Percentiles rank a stretch among this genome's conserved stretches.
These are phyloP conservation scores for Nymphalis c-album DNA, from an alignment of 2,888 invertebrate genomes.

Conservation along the genomic window DNA sequence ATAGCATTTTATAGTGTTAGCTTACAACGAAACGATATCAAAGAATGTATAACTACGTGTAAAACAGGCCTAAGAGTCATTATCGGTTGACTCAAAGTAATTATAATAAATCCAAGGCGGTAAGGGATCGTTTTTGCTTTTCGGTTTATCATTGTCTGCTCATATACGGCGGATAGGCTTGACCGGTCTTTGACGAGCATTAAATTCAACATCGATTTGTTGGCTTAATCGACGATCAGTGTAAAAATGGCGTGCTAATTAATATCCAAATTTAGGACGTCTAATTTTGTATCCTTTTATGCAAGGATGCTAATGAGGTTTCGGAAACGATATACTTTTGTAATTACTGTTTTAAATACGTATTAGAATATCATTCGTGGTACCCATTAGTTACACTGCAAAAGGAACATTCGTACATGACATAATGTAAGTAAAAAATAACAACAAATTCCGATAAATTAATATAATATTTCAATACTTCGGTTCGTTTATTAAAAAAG, in stretches of 20 bases:
- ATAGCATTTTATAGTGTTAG: neutral
- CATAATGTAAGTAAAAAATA: too few relatives aligned
- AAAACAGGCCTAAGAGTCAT: slow-evolving; percentile 28
- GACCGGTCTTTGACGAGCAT: slow-evolving; percentile 20
- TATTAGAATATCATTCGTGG: neutral
- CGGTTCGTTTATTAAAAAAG: too few relatives aligned
- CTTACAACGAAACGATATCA: slow-evolving; percentile 4
- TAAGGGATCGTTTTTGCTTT: slow-evolving; percentile 37
- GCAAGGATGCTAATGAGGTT: neutral
- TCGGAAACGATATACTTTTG: neutral
- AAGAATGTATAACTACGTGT: slow-evolving; percentile 13
- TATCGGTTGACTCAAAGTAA: slow-evolving; percentile 39
- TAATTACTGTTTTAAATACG: neutral
- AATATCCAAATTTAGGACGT: slow-evolving; percentile 13
- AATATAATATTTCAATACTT: too few relatives aligned
- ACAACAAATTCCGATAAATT: too few relatives aligned
- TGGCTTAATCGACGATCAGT: slow-evolving; percentile 25
- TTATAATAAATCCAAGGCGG: slow-evolving; percentile 52
- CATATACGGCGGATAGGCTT: slow-evolving; percentile 37
- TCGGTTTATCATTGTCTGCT: slow-evolving; percentile 35
- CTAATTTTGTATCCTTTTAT: slow-evolving; percentile 5
- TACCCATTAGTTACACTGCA: neutral
- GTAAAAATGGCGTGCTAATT: slow-evolving; percentile 8
- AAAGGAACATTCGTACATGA: too few relatives aligned
- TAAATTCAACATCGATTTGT: slow-evolving; percentile 27